Conservation (phyloP, 2,113 vertebrate species). For the pig (Sus scrofa) region T2T-Sscrofa CM000820.6:138201501-138202000, state of each 20-base stretch:
- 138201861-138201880: not conserved
- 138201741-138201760: constrained; percentile 77
- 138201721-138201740: constrained; percentile 83
- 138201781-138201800: not conserved
- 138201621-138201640: constrained; percentile 47
- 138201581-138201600: constrained; percentile 64
- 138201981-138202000: accelerated
- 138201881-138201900: accelerated
- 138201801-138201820: not conserved
- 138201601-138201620: constrained; percentile 64
- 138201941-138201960: not conserved
- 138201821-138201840: constrained; percentile 41
- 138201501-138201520: constrained; percentile 75
- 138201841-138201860: not conserved
- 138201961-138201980: not conserved
- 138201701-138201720: constrained; percentile 55
- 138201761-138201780: constrained; percentile 75
- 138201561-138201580: constrained; percentile 67
- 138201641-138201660: constrained; percentile 59
- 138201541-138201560: constrained; percentile 43
- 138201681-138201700: constrained; percentile 73
- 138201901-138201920: not conserved
- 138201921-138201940: not conserved
- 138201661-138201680: constrained; percentile 68
- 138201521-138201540: constrained; percentile 65